Base-by-base conservation (phyloP, 2,797 vertebrate species). In the Poecile montanus region DNA sequence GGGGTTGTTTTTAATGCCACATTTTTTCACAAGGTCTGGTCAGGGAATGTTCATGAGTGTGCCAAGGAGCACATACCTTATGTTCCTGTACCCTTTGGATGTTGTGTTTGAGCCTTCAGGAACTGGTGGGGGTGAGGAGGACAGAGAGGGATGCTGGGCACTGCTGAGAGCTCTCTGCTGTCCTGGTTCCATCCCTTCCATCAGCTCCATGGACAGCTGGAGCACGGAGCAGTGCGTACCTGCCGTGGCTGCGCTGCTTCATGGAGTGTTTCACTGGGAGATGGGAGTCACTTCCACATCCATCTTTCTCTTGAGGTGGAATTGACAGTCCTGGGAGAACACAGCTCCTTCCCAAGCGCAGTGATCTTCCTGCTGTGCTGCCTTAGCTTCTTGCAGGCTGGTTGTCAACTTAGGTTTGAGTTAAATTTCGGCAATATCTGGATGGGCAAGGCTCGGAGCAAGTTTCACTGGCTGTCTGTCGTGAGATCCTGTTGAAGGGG, bases 201-300 rank as follows among this genome's bases (percentile, higher is more conserved):
- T 56, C 48, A 42, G 47, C 30, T 86, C 50, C 32, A 0, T 13
- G 63, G n/a, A 1, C 56, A 82, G 56, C 62, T 3, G 42, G 62
- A 22, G 76, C 54, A 10, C 1, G 5, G 85, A 53, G 62, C 54
- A 20, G 48, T 0, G 1, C 5, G 6, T 61, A 19, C 95, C 80
- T 78, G 60, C 60, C 1, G 0, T 60, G 68, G 3, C 13, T 32
- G 54, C 9, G 0, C 53, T n/a, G 71, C 18, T 1, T 3, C 42
- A 0, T 0, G 1, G 21, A 32, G 32, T 1, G 1, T 44, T 83
- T 27, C 19, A 0, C 1, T 34, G 56, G 30, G 54, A 68, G 25
- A 19, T 0, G 23, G 40, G 54, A 56, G 25, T 56, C 9, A 7
- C 44, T 58, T 16, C 19, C 8, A 6, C 34, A 36, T 61, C 63